Conservation (phyloP, 2,888 invertebrate genomes). For the Palloptera scutellata region DNA sequence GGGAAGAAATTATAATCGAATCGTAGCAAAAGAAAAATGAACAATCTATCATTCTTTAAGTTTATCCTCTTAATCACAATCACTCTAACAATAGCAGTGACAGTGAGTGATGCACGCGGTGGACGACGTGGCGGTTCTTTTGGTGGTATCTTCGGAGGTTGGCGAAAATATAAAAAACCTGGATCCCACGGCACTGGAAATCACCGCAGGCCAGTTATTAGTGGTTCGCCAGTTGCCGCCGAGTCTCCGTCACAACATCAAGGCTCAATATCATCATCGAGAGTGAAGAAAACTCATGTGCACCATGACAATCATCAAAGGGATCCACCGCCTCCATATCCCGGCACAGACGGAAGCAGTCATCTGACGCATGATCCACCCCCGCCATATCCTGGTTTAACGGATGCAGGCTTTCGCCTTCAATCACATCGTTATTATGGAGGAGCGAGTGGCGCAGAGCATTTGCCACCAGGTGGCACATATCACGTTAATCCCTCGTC, state of each 20-base stretch:
- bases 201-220: conserved; percentile 47
- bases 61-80: neutral
- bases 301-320: too few relatives aligned
- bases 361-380: too few relatives aligned
- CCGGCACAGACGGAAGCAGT: too few relatives aligned
- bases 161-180: conserved; percentile 58
- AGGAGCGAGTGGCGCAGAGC: conserved; percentile 25
- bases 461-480: conserved; percentile 42
- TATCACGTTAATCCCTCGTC: conserved; percentile 50
- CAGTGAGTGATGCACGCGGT: conserved; percentile 48
- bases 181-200: conserved; percentile 45
- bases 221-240: conserved; percentile 44
- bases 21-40: too few relatives aligned
- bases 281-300: too few relatives aligned
- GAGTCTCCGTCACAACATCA: neutral
- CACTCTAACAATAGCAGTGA: conserved; percentile 16
- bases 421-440: neutral
- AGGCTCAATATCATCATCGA: too few relatives aligned
- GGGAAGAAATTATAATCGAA: too few relatives aligned
- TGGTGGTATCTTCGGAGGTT: conserved; percentile 55
- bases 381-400: too few relatives aligned
- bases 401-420: too few relatives aligned
- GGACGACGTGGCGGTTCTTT: conserved; percentile 57
- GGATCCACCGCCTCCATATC: conserved; percentile 9
- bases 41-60: too few relatives aligned